Conservation (phyloP, 2,888 invertebrate species). For the Coecobrya sp. region DNA sequence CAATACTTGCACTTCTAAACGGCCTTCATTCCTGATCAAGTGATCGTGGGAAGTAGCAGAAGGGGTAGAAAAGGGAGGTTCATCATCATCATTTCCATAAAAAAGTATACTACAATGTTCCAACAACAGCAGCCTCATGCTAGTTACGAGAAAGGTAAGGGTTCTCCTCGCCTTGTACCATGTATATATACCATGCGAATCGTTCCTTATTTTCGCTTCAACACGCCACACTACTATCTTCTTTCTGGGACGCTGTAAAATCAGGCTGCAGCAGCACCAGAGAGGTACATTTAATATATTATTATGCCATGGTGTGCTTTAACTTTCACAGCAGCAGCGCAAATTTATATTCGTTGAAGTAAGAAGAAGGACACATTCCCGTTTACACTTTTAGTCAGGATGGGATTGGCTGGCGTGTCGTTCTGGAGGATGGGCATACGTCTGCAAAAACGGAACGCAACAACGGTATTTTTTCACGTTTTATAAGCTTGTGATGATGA, state of each 20-base stretch:
- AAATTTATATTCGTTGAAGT: conserved; percentile 14
- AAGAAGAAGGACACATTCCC: not conserved
- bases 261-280: not conserved
- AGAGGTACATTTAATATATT: not conserved
- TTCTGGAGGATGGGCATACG: conserved; percentile 75
- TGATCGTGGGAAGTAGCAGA: conserved; percentile 24
- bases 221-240: conserved; percentile 39
- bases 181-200: conserved; percentile 7
- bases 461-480: conserved; percentile 23
- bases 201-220: conserved; percentile 38
- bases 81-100: conserved; percentile 52
- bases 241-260: conserved; percentile 66
- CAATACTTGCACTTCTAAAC: conserved; percentile 39
- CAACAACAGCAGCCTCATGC: not conserved
- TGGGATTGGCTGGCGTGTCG: conserved; percentile 71
- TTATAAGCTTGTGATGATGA: conserved; percentile 12
- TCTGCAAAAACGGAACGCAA: conserved; percentile 58
- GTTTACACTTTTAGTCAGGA: not conserved
- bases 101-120: not conserved
- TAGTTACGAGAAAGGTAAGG: conserved; percentile 27
- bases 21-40: conserved; percentile 54
- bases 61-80: conserved; percentile 76
- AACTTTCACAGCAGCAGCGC: conserved; percentile 27
- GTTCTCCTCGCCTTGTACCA: conserved; percentile 58
- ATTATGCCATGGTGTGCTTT: not conserved